These are phyloP conservation scores for Chelonus insularis DNA, from an alignment of 1,140 invertebrate genomes.

Conservation along the genomic window DNA sequence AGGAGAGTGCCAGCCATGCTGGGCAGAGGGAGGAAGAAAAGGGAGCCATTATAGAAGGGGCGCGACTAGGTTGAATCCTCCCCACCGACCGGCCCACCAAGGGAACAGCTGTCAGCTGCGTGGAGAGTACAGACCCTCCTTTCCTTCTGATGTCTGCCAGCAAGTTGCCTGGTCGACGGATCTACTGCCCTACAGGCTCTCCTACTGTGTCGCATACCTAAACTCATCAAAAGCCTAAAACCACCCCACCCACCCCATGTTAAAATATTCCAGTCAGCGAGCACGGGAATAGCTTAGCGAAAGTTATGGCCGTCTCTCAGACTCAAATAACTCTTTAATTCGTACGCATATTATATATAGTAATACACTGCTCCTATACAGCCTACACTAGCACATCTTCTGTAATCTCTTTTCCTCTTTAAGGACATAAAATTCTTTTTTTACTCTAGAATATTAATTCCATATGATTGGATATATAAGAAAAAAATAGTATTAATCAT, in stretches of 20 bases:
- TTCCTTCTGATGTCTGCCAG: conserved; percentile 32
- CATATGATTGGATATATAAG: too few species aligned
- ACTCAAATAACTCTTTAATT: conserved; percentile 63
- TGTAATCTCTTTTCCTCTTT: conserved; percentile 10
- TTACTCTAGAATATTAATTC: too few species aligned
- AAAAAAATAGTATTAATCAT: too few species aligned
- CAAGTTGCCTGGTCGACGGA: conserved; percentile 16
- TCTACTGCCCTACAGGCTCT: conserved; percentile 31
- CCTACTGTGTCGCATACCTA: conserved; percentile 30
- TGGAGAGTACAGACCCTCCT: conserved; percentile 49
- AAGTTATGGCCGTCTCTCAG: conserved; percentile 60
- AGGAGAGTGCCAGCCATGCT: conserved; percentile 54
- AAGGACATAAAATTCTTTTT: too few species aligned
- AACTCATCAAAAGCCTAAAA: conserved; percentile 38
- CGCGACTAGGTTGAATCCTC: conserved; percentile 62
- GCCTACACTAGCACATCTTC: conserved; percentile 8
- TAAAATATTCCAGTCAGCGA: conserved; percentile 58
- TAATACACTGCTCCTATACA: conserved; percentile 4
- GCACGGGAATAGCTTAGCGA: conserved; percentile 55
- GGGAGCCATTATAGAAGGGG: conserved; percentile 63
- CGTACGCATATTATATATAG: conserved; percentile 45
- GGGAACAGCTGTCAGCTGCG: conserved; percentile 61
- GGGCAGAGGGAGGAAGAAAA: conserved; percentile 60
- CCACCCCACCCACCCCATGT: conserved; percentile 59
- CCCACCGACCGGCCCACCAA: conserved; percentile 60